Base-by-base conservation (phyloP, 2,113 vertebrate species). In the Columba livia region DNA sequence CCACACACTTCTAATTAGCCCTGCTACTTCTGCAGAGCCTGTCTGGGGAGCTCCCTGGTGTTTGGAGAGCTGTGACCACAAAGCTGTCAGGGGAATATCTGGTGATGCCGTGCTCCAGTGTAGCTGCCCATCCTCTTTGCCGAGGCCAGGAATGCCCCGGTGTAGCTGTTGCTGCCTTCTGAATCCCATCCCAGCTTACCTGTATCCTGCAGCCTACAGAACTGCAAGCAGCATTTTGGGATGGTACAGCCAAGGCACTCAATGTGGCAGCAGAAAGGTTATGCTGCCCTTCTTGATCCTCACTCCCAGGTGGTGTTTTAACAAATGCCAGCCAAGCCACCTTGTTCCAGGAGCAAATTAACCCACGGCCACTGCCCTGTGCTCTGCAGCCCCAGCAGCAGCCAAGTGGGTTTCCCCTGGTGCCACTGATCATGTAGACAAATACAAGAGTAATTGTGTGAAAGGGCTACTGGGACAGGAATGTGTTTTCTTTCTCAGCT, bases 1-100 rank as follows among this genome's bases (percentile, higher is more conserved):
- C 75, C 34, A 15, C 32, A 6, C 60, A 66, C 51, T 79, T 40
- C 65, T 92, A n/a, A 90, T 88, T 61, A 95, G 81, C 86, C 54
- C 67, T 86, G 60, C 32, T 70, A 38, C 93, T 79, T 88, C 84
- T 53, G 56, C 72, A 57, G 71, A n/a, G 81, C n/a, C 36, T 5
- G 48, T 48, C 42, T 25, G 34, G 57, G 74, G 31, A 56, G 53
- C 54, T 53, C 26, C 71, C 3, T 0, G 1, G 21, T 34, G 50
- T 48, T 7, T 1, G 69, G 21, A 29, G 3, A 36, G 34, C 73
- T 47, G 36, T 6, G 7, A 15, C 36, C 44, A 21, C 15, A 4
- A 5, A 9, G 29, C 31, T 2, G 6, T 16, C 20, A 24, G 70
- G 26, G n/a, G 21, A n/a, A 10, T 1, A 1, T 21, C 16, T 31